Evolutionary conservation across 2,888 invertebrate species (phyloP), one percentile per base, ranked within the genome.

Genomic region (Cephus sareptanus): DNA sequence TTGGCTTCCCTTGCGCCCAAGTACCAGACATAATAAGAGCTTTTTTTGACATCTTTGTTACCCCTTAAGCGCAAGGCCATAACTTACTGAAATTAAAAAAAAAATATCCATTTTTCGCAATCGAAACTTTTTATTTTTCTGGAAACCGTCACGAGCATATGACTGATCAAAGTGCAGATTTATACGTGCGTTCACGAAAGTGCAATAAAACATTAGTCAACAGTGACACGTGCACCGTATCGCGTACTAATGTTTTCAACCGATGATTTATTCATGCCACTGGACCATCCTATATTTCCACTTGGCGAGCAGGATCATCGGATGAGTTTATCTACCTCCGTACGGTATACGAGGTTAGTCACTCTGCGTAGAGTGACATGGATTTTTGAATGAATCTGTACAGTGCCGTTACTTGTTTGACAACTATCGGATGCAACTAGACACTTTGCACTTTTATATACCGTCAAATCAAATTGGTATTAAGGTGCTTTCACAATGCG

Each of bases 1-100:
- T 97, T 95, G 79, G 97, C 97, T 93, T 99, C 98, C 93, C 98
- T 97, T 87, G 98, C 98, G 34, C 99, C 99, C 88, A 99, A 94
- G 93, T 98, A 97, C 96, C 97, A 97, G 82, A 97, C 97, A 92
- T 97, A 97, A 93, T 97, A 97, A 69, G 97, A 97, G 80, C 97
- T 96, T 91, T 97, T 97, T 92, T 97, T 97, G 87, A 97, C 96
- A 91, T 97, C 97, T 92, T 96, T 96, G 86, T 90, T 89, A 89
- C 91, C 89, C 91, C 96, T 95, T 86, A 96, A 92, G 92, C 96
- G 94, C 89, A 96, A 93, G 91, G 96, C 96, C 96, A 96, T 96
- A 89, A 93, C 94, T 90, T 88, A 84, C 87, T 87, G 83, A 75
- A 82, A 83, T 77, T 71, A 56, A 13, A 81, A 82, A 79, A 35